These are phyloP conservation scores for Apamea crenata DNA, from an alignment of 2,888 invertebrate species.

Conservation along the genomic window DNA sequence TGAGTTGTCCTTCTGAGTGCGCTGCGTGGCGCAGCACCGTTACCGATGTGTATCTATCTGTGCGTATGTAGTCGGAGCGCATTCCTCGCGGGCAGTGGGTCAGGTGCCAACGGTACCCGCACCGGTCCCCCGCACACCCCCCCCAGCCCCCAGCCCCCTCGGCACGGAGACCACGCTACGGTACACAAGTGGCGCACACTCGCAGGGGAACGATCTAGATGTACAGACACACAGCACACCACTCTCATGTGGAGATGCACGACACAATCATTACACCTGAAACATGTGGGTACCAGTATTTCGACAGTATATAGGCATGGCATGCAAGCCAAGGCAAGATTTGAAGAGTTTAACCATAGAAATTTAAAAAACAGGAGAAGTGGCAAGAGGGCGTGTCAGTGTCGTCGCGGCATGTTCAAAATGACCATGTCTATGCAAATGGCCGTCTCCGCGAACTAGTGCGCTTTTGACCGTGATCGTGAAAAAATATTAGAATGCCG, in stretches of 20 bases:
- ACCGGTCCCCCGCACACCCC: constrained; percentile 71
- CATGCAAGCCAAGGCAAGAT: neutral
- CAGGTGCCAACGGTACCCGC: constrained; percentile 80
- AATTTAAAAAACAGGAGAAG: no score
- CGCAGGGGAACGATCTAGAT: constrained; percentile 19
- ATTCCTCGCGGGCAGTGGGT: constrained; percentile 76
- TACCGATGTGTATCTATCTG: constrained; percentile 49
- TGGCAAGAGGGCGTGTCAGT: no score
- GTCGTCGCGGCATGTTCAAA: no score
- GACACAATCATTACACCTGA: neutral
- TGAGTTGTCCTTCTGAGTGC: constrained; percentile 25
- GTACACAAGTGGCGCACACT: constrained; percentile 55
- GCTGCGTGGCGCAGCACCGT: constrained; percentile 46
- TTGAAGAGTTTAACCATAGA: neutral
- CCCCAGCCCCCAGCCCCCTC: constrained; percentile 17
- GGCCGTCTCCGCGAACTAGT: no score
- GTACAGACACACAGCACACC: constrained; percentile 2
- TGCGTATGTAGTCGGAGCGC: constrained; percentile 61
- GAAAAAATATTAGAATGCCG: no score
- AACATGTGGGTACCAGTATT: neutral
- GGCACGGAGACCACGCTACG: constrained; percentile 48
- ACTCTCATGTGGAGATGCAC: neutral
- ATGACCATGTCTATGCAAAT: no score
- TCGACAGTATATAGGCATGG: no score
- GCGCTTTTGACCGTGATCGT: no score